phyloP scores from a whole-genome alignment of 2,888 invertebrate genomes.

The Hemistola chrysoprasaria region DNA sequence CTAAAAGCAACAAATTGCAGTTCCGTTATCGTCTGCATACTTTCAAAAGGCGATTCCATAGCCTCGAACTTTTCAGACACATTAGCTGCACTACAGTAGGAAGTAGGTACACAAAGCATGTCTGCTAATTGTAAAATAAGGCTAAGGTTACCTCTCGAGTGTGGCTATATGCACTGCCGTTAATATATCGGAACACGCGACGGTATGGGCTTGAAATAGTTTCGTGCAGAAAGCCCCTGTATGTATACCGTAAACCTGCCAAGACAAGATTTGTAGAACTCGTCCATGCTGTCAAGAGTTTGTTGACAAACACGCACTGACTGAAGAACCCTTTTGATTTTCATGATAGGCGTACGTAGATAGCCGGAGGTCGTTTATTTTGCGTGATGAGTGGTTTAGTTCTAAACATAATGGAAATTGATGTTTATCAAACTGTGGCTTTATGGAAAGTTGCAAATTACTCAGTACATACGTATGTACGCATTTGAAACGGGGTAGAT shows the following conservation, averaged over 20 bases:
- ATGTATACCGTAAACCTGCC: conserved; percentile 19
- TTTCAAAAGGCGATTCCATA: neutral
- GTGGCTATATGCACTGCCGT: conserved; percentile 36
- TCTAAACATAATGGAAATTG: too few relatives aligned
- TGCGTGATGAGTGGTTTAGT: too few relatives aligned
- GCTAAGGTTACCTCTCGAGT: conserved; percentile 35
- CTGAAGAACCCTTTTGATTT: too few relatives aligned
- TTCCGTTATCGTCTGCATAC: too few relatives aligned
- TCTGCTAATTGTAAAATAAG: conserved; percentile 34
- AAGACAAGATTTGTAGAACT: conserved; percentile 22
- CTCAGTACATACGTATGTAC: too few relatives aligned
- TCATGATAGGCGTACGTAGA: too few relatives aligned
- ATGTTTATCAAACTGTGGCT: too few relatives aligned
- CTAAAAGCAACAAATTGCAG: too few relatives aligned
- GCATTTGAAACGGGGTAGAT: too few relatives aligned
- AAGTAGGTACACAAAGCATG: conserved; percentile 8
- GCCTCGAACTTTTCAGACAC: conserved; percentile 5
- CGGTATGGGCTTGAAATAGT: conserved; percentile 27
- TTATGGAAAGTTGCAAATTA: too few relatives aligned
- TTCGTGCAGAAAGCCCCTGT: conserved; percentile 36
- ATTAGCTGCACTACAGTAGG: conserved; percentile 12
- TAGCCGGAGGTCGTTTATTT: too few relatives aligned
- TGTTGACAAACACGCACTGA: neutral
- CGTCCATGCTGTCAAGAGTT: too few relatives aligned
- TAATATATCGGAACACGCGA: conserved; percentile 45